phyloP scores from a whole-genome alignment of 2,888 invertebrate species.

The Elgonia sp. region DNA sequence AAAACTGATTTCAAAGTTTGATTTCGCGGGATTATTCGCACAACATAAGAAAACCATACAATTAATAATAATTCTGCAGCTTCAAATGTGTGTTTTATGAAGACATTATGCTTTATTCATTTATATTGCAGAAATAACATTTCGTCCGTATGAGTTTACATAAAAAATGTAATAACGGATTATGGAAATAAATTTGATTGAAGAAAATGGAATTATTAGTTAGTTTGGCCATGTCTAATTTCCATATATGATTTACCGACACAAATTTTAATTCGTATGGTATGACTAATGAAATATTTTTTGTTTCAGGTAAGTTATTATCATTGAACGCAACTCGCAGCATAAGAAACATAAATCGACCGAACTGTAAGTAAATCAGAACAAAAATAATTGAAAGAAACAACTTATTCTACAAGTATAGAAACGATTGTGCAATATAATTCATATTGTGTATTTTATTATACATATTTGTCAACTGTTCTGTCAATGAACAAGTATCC shows the following conservation, averaged over 20 bases:
- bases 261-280: constrained; percentile 26
- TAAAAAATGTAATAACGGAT: not conserved
- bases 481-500: not conserved
- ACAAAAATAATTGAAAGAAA: constrained; percentile 29
- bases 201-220: constrained; percentile 28
- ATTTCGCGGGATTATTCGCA: not conserved
- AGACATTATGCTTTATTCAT: not conserved
- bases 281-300: constrained; percentile 32
- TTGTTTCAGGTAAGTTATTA: constrained; percentile 67
- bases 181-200: constrained; percentile 23
- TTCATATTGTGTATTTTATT: constrained; percentile 4
- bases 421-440: constrained; percentile 25
- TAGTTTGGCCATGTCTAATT: constrained; percentile 31
- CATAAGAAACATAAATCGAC: constrained; percentile 48
- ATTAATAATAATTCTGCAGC: not conserved
- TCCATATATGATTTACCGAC: constrained; percentile 39
- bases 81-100: not conserved
- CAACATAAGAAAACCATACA: not conserved
- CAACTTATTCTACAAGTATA: constrained; percentile 13
- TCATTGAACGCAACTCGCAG: constrained; percentile 32
- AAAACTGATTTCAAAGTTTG: not conserved
- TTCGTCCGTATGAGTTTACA: not conserved
- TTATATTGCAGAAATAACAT: too few species aligned
- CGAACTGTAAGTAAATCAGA: constrained; percentile 48
- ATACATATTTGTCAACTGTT: constrained; percentile 1